Percentiles rank a stretch among this genome's conserved stretches.
These are phyloP conservation scores for Virgularia gustaviana DNA, from an alignment of 92 coral and sea anemone species.

Conservation along the genomic window DNA sequence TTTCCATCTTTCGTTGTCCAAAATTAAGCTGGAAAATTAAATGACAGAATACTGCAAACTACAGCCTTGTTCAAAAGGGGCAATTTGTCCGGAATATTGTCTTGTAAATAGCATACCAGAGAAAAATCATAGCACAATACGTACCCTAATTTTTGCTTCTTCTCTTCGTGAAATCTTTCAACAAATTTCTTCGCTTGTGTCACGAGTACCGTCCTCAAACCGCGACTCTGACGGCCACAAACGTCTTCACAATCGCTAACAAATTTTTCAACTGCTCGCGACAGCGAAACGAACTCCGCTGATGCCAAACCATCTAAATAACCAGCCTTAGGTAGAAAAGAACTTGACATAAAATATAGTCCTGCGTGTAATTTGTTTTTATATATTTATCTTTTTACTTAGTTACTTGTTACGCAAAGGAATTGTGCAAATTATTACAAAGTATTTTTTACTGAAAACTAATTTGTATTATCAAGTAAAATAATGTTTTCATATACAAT, in stretches of 20 bases:
- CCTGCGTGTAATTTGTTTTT: no score
- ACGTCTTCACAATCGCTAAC: slow-evolving; percentile 92
- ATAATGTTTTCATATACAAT: no score
- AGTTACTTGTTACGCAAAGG: no score
- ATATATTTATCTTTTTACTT: no score
- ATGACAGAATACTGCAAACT: neutral
- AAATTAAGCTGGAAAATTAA: slow-evolving; percentile 63
- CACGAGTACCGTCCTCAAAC: slow-evolving; percentile 76
- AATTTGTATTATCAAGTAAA: neutral
- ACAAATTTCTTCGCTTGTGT: slow-evolving; percentile 96
- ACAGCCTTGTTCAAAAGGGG: no score
- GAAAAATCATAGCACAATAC: neutral
- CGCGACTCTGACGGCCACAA: slow-evolving; percentile 95
- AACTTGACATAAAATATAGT: no score
- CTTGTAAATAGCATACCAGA: neutral
- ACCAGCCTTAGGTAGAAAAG: no score
- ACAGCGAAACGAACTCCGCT: slow-evolving; percentile 87
- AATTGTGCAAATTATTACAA: no score
- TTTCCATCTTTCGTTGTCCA: slow-evolving; percentile 98
- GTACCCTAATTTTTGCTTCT: slow-evolving; percentile 89
- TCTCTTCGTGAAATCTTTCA: slow-evolving; percentile 95
- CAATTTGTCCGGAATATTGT: neutral
- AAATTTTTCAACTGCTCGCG: slow-evolving; percentile 90
- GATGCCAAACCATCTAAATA: slow-evolving; percentile 86
- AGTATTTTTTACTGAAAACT: neutral